A percentile compares a stretch with the other conserved stretches of the same genome.
phyloP scores from a whole-genome alignment of 2,797 vertebrate genomes.

The Sternarchorhynchus goeldii region DNA sequence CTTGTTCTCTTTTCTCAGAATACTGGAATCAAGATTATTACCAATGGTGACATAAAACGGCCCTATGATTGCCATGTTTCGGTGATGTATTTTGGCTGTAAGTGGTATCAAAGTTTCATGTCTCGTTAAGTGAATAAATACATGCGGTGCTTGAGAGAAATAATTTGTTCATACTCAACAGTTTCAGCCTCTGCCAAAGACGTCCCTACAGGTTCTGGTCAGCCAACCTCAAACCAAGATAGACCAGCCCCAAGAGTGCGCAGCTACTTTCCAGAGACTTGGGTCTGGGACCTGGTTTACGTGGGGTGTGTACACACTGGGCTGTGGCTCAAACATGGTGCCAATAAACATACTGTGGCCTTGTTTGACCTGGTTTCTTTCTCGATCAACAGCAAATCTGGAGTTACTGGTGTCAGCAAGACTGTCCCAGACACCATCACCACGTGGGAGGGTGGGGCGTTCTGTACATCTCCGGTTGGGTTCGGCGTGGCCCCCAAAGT shows the following conservation, averaged over 20 bases:
- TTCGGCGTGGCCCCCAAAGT: conserved; percentile 77
- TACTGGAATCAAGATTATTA: conserved; percentile 80
- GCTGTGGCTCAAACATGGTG: too few relatives aligned
- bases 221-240: not conserved
- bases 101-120: not conserved
- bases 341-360: too few relatives aligned
- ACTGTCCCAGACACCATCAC: conserved; percentile 80
- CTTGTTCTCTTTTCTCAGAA: conserved; percentile 56
- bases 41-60: conserved; percentile 78
- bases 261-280: conserved; percentile 76
- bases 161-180: not conserved
- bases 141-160: not conserved
- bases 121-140: not conserved
- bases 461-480: conserved; percentile 77
- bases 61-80: conserved; percentile 27
- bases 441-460: conserved; percentile 79
- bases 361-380: not conserved
- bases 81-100: rapidly evolving
- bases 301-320: conserved; percentile 71
- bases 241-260: conserved; percentile 60
- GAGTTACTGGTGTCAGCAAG: conserved; percentile 58
- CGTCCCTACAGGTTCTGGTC: not conserved
- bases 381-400: conserved; percentile 59
- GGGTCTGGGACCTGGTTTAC: conserved; percentile 81
- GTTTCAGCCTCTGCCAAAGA: not conserved